Percentiles rank a stretch among this genome's conserved stretches.
These are phyloP conservation scores for Ptychoptera albimana DNA, from an alignment of 2,888 invertebrate species.

Conservation along the genomic window DNA sequence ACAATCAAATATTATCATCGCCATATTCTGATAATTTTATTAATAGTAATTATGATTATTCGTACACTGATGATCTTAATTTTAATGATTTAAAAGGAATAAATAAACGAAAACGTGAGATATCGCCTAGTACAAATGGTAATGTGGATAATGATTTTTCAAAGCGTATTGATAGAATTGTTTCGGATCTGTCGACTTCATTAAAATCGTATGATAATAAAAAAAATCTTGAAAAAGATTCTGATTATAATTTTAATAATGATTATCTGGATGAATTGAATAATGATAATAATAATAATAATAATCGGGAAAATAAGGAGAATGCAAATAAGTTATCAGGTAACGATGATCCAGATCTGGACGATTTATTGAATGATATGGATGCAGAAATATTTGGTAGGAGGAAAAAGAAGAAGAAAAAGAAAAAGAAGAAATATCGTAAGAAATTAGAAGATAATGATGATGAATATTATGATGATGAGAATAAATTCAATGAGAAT, in stretches of 20 bases:
- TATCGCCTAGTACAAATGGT: neutral
- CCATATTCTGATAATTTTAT: neutral
- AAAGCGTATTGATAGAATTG: neutral
- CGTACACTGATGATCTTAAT: neutral
- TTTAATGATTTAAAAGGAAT: neutral
- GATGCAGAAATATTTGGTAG: slow-evolving; percentile 1
- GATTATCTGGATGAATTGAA: neutral
- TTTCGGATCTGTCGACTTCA: slow-evolving; percentile 3
- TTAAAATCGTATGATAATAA: neutral
- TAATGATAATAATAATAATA: neutral
- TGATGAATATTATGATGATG: slow-evolving; percentile 6
- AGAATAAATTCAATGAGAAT: slow-evolving; percentile 4
- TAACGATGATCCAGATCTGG: neutral
- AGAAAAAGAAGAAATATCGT: slow-evolving; percentile 4
- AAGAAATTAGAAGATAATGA: slow-evolving; percentile 5
- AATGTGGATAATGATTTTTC: neutral
- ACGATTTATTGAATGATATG: neutral
- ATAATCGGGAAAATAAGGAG: neutral
- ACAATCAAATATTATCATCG: neutral
- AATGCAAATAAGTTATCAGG: neutral
- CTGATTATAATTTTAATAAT: slow-evolving; percentile 1
- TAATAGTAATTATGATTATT: neutral
- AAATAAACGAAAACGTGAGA: neutral
- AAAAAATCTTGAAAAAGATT: neutral
- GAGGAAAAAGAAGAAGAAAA: slow-evolving; percentile 1